These are phyloP conservation scores for Blastobasis adustella DNA, from an alignment of 2,888 invertebrate species.

Conservation along the genomic window DNA sequence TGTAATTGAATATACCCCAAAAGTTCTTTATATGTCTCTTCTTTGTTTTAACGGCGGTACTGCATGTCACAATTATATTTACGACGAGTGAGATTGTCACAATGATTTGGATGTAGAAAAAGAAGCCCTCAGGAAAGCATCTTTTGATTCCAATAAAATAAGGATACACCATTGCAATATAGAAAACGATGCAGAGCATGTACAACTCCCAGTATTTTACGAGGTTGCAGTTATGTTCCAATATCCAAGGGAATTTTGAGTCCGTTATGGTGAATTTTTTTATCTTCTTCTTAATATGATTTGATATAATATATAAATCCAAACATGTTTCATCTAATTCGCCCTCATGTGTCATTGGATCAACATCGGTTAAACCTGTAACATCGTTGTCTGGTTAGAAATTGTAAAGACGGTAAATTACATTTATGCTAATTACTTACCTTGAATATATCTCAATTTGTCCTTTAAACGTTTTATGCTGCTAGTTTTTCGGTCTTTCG, in stretches of 20 bases:
- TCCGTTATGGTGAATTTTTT: constrained; percentile 49
- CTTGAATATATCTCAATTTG: constrained; percentile 58
- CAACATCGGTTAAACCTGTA: constrained; percentile 44
- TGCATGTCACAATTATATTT: constrained; percentile 54
- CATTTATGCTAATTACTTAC: constrained; percentile 19
- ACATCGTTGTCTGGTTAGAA: constrained; percentile 1
- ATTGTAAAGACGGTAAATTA: background rate
- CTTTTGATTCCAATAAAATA: constrained; percentile 62
- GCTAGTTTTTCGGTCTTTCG: constrained; percentile 59
- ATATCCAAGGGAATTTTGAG: constrained; percentile 61
- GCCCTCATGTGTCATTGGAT: constrained; percentile 41
- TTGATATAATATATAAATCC: constrained; percentile 60
- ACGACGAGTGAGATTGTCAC: constrained; percentile 52
- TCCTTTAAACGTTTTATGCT: constrained; percentile 68
- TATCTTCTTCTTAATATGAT: constrained; percentile 57
- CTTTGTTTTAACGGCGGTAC: constrained; percentile 65
- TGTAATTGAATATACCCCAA: constrained; percentile 47
- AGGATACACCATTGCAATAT: constrained; percentile 61
- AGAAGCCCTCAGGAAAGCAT: constrained; percentile 46
- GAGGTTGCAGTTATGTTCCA: constrained; percentile 56
- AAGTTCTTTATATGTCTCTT: constrained; percentile 49
- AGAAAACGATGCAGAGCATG: constrained; percentile 53
- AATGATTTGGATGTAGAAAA: constrained; percentile 50
- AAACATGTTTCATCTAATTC: constrained; percentile 53
- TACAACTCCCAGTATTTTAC: constrained; percentile 65